Evolutionary conservation across 2,797 vertebrate species (phyloP).

Genomic region (Poecilia wingei): DNA sequence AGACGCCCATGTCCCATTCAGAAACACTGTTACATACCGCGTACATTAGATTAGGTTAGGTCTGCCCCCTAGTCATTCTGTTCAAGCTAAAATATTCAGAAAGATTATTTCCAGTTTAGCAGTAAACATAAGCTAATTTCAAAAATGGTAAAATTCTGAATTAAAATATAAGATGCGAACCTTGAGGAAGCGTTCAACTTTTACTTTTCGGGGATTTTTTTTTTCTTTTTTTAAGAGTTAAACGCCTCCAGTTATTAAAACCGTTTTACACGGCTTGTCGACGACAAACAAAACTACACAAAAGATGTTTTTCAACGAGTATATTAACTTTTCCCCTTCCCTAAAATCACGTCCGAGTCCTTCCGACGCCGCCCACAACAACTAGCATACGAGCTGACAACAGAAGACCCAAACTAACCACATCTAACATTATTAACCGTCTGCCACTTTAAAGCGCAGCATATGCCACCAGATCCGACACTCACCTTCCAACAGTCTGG

Average conservation of each 20-base stretch:
- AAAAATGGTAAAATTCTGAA: background rate
- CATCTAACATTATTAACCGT: background rate
- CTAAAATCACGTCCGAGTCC: conserved; percentile 25
- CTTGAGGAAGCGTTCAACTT: background rate
- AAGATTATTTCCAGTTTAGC: background rate
- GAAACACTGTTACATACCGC: background rate
- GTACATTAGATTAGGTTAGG: background rate
- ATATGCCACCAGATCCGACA: background rate
- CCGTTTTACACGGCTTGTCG: background rate
- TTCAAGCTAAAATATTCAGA: background rate
- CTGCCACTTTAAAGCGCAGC: background rate
- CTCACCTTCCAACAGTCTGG: conserved; percentile 96
- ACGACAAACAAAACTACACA: background rate
- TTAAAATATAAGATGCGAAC: background rate
- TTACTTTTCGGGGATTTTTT: background rate
- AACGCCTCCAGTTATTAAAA: background rate
- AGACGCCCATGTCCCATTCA: background rate
- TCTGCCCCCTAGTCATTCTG: background rate
- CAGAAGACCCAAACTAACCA: conserved; percentile 1
- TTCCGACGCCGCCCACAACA: conserved; percentile 50
- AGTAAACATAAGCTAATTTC: background rate
- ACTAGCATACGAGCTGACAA: conserved; percentile 11
- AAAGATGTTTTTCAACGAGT: background rate
- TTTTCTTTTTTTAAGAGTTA: background rate
- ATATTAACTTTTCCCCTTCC: conserved; percentile 11